These are phyloP conservation scores for Trisateles emortualis DNA, from an alignment of 2,888 invertebrate species.

Conservation along the genomic window DNA sequence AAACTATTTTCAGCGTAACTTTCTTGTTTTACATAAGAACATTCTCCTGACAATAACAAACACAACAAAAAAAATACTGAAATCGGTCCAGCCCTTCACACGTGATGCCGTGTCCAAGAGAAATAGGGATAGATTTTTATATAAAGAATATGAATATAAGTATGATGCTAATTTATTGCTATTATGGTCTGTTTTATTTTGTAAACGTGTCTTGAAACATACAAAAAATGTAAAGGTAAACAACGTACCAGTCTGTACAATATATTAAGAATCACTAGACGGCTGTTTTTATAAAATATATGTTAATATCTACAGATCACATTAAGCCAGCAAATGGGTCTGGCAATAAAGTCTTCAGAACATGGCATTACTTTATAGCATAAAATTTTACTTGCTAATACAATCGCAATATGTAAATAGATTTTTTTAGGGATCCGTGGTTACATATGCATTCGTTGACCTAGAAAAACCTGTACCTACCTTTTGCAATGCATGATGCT, in stretches of 20 bases:
- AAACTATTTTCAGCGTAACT: too few relatives aligned
- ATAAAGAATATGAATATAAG: background rate
- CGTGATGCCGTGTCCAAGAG: too few relatives aligned
- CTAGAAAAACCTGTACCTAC: background rate
- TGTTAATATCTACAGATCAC: conserved; percentile 13
- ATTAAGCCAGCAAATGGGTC: conserved; percentile 32
- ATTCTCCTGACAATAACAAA: too few relatives aligned
- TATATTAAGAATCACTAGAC: background rate
- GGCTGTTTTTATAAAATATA: background rate
- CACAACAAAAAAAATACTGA: too few relatives aligned
- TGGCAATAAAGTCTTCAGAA: conserved; percentile 25
- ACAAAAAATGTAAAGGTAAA: background rate
- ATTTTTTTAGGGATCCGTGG: conserved; percentile 3
- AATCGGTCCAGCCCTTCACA: too few relatives aligned
- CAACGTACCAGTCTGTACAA: background rate
- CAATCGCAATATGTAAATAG: conserved; percentile 12
- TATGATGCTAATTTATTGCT: background rate
- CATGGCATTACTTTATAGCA: conserved; percentile 19
- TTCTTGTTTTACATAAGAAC: too few relatives aligned
- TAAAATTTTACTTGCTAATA: conserved; percentile 42
- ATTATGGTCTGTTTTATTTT: background rate
- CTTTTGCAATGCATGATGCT: background rate
- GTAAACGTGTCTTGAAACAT: background rate
- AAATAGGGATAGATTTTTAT: too few relatives aligned
- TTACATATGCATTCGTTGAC: background rate